A percentile compares a stretch with the other conserved stretches of the same genome.
Evolutionary conservation across 2,113 vertebrate genomes (phyloP).

Genomic region (Elgaria multicarinata): DNA sequence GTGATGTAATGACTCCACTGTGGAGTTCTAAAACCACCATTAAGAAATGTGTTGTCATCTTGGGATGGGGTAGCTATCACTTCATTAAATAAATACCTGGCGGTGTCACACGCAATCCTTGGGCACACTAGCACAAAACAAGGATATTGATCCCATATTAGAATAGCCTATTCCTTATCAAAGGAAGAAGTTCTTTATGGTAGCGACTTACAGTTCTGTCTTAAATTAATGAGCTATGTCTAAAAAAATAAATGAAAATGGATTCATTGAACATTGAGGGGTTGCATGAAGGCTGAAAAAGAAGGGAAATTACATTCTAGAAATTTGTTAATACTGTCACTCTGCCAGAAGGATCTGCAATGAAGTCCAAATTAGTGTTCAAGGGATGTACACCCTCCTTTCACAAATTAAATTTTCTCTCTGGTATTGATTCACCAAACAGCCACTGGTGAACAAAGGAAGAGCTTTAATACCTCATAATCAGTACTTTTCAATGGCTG

Average conservation of each 20-base stretch:
- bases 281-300: neutral
- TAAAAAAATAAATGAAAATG: neutral
- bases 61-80: neutral
- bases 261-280: neutral
- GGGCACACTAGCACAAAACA: neutral
- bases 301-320: neutral
- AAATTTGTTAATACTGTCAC: neutral
- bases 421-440: neutral
- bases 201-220: neutral
- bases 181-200: neutral
- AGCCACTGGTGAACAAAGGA: neutral
- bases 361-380: neutral
- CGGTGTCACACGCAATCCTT: neutral
- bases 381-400: neutral
- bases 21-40: no score
- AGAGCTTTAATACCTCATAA: neutral
- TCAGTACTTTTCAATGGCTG: neutral
- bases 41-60: no score
- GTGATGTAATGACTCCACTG: no score
- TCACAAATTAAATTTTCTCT: neutral
- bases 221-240: neutral
- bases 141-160: neutral
- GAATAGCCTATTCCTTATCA: no score
- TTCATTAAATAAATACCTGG: neutral
- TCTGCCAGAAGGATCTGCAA: neutral